phyloP scores from a whole-genome alignment of 2,888 invertebrate species.

The Fragum fragum region DNA sequence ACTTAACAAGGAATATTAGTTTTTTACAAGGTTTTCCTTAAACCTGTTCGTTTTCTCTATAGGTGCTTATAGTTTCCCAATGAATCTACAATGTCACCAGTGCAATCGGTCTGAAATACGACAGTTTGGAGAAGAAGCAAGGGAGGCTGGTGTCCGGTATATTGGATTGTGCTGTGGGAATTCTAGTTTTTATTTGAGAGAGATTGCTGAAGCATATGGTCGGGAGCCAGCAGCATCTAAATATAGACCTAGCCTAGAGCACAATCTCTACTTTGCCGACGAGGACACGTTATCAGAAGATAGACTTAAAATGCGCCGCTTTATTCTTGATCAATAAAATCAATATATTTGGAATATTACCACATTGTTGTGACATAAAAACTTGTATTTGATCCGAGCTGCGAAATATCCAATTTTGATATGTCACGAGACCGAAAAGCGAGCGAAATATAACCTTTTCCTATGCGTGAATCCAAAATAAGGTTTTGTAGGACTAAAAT shows the following conservation, averaged over 20 bases:
- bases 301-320: background rate
- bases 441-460: too few relatives aligned
- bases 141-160: slow-evolving; percentile 78
- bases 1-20: background rate
- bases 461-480: too few relatives aligned
- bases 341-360: too few relatives aligned
- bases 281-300: slow-evolving; percentile 2
- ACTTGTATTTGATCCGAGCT: too few relatives aligned
- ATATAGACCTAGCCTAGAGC: slow-evolving; percentile 62
- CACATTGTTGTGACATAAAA: too few relatives aligned
- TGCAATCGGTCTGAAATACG: slow-evolving; percentile 74
- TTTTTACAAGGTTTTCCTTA: too few relatives aligned
- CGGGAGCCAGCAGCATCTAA: slow-evolving; percentile 72
- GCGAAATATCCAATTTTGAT: too few relatives aligned
- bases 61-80: slow-evolving; percentile 75
- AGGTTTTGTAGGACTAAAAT: too few relatives aligned
- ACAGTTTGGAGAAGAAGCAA: slow-evolving; percentile 75
- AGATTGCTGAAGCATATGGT: slow-evolving; percentile 77
- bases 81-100: slow-evolving; percentile 67
- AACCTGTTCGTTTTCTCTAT: background rate
- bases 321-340: slow-evolving; percentile 11
- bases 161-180: slow-evolving; percentile 84
- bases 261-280: slow-evolving; percentile 32
- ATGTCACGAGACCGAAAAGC: too few relatives aligned
- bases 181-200: slow-evolving; percentile 72